Evolutionary conservation across 2,888 invertebrate species (phyloP), one percentile per base, ranked within the genome.

Genomic region (Scotopteryx bipunctaria): DNA sequence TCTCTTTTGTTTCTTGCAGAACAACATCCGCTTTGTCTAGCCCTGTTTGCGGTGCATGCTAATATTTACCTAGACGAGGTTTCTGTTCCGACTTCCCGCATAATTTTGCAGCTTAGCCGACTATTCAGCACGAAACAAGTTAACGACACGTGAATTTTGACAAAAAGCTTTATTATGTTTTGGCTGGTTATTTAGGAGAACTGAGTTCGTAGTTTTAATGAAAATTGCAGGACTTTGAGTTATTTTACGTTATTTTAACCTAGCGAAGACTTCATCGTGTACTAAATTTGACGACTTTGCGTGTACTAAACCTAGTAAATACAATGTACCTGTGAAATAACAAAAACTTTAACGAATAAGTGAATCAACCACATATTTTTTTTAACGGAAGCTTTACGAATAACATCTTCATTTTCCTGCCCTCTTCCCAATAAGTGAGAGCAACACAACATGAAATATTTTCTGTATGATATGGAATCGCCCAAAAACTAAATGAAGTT

Each of bases 1-100:
- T 74, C 76, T 81, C 83, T 83, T 84, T 84, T 83, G 83, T 84
- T 81, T 74, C 77, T 78, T 73, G 73, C 57, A 67, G 71, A 68
- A 71, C 73, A 75, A 73, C 79, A 69, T 72, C 72, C 69, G 72
- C 80, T 78, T 81, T 81, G 82, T 83, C 71, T 79, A 75, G 71
- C 70, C 62, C 64, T 71, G 79, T 75, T 78, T 80, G 75, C 70
- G 73, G 69, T 72, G 68, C 70, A 78, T 75, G 78, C 76, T 80
- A 83, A 86, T 83, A 76, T 87, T 85, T 84, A 70, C 73, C 71
- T 71, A 69, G 69, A 65, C 67, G 75, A 69, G 78, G 78, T 75
- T 75, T 75, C 69, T 68, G 71, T 72, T 79, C 77, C 77, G 71
- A 74, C 69, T 75, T 70, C 61, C 65, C 67, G 71, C 75, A 71